Evolutionary conservation across 2,797 vertebrate genomes (phyloP).

Genomic region (Pogoniulus pusillus): DNA sequence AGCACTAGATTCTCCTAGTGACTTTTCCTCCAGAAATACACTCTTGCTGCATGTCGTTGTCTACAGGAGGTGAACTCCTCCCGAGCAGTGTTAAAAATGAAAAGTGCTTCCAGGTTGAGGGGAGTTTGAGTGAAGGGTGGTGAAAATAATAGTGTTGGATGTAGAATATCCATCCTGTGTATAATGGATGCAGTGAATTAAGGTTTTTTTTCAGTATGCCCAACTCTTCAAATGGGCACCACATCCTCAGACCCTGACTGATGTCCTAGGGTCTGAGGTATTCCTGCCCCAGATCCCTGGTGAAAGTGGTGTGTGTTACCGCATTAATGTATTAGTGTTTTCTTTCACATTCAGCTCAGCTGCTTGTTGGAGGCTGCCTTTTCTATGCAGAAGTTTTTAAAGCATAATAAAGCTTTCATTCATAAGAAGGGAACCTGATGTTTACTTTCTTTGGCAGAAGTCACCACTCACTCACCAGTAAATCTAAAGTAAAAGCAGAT

Average conservation of each 20-base stretch:
- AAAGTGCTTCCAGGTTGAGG: not conserved
- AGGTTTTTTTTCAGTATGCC: not conserved
- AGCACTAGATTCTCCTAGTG: not conserved
- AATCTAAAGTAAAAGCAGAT: constrained; percentile 56
- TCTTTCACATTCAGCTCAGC: not conserved
- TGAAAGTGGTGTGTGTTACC: not conserved
- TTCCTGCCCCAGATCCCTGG: not conserved
- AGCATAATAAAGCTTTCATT: constrained; percentile 62
- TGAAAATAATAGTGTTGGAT: not conserved
- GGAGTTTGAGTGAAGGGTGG: not conserved
- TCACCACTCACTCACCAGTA: constrained; percentile 37
- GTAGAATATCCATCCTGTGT: not conserved
- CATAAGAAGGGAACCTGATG: constrained; percentile 40
- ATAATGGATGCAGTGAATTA: not conserved
- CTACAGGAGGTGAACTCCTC: not conserved
- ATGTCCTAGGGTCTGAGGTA: not conserved
- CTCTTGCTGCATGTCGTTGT: not conserved
- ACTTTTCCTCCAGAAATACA: not conserved
- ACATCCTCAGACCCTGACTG: not conserved
- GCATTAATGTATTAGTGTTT: not conserved
- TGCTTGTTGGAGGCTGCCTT: constrained; percentile 20
- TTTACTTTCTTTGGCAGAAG: constrained; percentile 64
- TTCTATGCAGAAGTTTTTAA: constrained; percentile 32
- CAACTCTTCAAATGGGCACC: not conserved
- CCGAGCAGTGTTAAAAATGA: not conserved